A percentile compares a stretch with the other conserved stretches of the same genome.
Evolutionary conservation across 2,888 invertebrate genomes (phyloP).

Genomic region (Muscina levida): DNA sequence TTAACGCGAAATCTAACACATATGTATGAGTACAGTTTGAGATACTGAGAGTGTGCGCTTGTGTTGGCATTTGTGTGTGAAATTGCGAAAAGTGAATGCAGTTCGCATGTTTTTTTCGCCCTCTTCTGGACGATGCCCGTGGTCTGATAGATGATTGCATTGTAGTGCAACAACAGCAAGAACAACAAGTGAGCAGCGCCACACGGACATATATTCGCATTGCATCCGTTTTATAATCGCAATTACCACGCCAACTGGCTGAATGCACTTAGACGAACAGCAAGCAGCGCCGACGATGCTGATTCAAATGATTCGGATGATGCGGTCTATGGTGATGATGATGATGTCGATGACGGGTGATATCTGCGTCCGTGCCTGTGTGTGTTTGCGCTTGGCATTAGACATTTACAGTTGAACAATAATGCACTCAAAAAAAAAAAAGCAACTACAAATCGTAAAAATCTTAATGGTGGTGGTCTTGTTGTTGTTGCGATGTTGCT

Average conservation of each 20-base stretch:
- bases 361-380: background rate
- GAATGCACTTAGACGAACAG: conserved; percentile 35
- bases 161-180: conserved; percentile 41
- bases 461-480: conserved; percentile 29
- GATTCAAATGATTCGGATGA: background rate
- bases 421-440: conserved; percentile 26
- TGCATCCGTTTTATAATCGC: conserved; percentile 61
- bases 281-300: conserved; percentile 14
- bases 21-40: too few relatives aligned
- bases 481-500: conserved; percentile 40
- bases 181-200: background rate
- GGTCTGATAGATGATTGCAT: background rate
- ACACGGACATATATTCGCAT: background rate
- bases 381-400: conserved; percentile 29
- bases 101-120: conserved; percentile 34
- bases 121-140: background rate
- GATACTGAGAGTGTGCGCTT: too few relatives aligned
- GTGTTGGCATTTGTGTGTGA: background rate
- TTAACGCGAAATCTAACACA: conserved; percentile 6
- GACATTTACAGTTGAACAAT: conserved; percentile 42
- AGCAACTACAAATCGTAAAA: conserved; percentile 48
- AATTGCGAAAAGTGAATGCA: conserved; percentile 17
- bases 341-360: background rate
- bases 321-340: background rate
- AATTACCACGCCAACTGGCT: conserved; percentile 41